Base-by-base conservation (phyloP, 2,113 vertebrate species). In the Fregata magnificens region DNA sequence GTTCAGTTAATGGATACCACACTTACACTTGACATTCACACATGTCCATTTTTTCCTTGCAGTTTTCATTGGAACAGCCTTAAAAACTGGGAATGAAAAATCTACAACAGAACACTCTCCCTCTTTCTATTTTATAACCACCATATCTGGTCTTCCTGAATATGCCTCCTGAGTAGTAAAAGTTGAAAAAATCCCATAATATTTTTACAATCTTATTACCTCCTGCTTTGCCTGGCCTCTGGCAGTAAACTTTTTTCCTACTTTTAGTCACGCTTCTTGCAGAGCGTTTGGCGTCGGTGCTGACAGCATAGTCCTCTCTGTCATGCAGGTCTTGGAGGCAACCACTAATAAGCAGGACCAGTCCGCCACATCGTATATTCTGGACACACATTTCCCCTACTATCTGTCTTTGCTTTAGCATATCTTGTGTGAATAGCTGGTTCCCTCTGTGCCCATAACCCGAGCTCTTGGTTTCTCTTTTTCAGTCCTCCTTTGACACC, bases 201-300 rank as follows among this genome's bases (percentile, higher is more conserved):
- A 80, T 93, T 96, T 97, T 96, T 96, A 96, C 79, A 53, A 1
- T 95, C 91, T 94, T 94, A 90, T n/a, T 96, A 90, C 70, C 72
- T 93, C 36, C 58, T 82, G 24, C 88, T 90, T 96, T 87, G 62
- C 92, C 44, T 91, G 90, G 87, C 67, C 40, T 82, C 44, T 72
- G 66, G 49, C 87, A 62, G 31, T 91, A 93, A 90, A 76, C 66
- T 79, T 40, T 65, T 84, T 77, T 49, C 49, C 42, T 89, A 8
- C 49, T 93, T 82, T 42, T 18, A 90, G 66, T 90, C 87, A 70
- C 1, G 8, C 53, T 29, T 85, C 65, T 85, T 79, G 25, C 36
- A 55, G 59, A 58, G 44, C 63, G 8, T 78, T 91, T 76, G 76
- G 7, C 0, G 0, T 28, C 1, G 7, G 5, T 52, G 20, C 74